Evolutionary conservation across 2,113 vertebrate species (phyloP).

Genomic region (Odobenus rosmarus): DNA sequence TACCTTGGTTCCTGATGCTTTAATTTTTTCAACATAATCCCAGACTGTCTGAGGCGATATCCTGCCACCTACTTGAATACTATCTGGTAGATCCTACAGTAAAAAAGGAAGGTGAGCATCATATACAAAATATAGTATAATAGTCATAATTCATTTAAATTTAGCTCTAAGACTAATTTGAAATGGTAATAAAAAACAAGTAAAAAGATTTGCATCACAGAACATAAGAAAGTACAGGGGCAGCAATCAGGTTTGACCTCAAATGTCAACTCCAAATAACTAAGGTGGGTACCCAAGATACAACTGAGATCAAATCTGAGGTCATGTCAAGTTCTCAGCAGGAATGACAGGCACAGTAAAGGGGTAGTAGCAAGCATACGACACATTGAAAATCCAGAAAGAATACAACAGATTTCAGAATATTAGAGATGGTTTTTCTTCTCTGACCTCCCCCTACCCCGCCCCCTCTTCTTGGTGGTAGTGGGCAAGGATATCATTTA

Average conservation of each 20-base stretch:
- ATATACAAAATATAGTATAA: neutral
- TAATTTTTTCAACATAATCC: slow-evolving; percentile 99
- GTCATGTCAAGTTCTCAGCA: neutral
- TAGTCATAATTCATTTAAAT: neutral
- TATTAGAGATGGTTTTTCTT: neutral
- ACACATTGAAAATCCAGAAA: neutral
- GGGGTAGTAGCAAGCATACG: neutral
- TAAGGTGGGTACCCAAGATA: neutral
- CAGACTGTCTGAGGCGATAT: slow-evolving; percentile 98
- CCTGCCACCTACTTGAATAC: slow-evolving; percentile 96
- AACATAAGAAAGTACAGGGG: neutral
- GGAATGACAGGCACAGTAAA: neutral
- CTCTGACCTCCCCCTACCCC: rapidly evolving
- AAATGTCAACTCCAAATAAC: slow-evolving; percentile 37
- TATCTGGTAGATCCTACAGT: slow-evolving; percentile 95
- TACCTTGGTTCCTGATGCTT: slow-evolving; percentile 98
- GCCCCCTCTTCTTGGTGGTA: neutral
- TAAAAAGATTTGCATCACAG: neutral
- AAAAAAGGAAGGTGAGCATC: slow-evolving; percentile 46
- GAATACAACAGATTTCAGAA: neutral
- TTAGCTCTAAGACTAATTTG: slow-evolving; percentile 25
- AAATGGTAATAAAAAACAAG: slow-evolving; percentile 6
- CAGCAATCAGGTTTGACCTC: neutral
- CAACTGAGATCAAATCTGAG: neutral
- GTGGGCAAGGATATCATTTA: neutral